Base-by-base conservation (phyloP, 2,797 vertebrate genomes). In the Tenualosa thibaudeaui region DNA sequence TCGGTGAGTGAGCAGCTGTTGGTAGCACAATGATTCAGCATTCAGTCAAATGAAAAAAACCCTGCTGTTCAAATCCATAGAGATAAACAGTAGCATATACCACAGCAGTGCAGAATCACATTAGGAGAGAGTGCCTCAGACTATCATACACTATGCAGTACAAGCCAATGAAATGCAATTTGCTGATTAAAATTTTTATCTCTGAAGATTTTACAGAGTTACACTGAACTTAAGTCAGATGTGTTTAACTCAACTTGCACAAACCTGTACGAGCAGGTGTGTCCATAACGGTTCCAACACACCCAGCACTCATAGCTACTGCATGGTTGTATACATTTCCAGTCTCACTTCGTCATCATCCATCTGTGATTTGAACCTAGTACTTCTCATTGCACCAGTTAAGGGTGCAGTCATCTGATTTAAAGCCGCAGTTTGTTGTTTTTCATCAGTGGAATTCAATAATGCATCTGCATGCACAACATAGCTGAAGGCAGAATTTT, bases 1-100 rank as follows among this genome's bases (percentile, higher is more conserved):
- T 95, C 94, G 93, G 94, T 96, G 92, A 95, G 95, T 96, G 82
- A 84, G 75, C 83, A 85, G 81, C 65, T 17, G 37, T 71, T 71
- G 31, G 10, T 37, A 71, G 31, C 15, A 37, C 65, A 43, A 78
- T 22, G 40, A 78, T 78, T 78, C 71, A 17, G 15, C 37, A 46
- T 19, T 78, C 37, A 78, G 19, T 78, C 46, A 9, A 46, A 22
- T 78, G 3, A 49, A 49, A 15, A 22, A 75, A 68, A 10, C 26
- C 17, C 26, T 10, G n/a, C n/a, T 65, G 26, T 71, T 1, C 12
- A 71, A 71, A 68, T 75, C 13, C 3, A 75, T 17, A 75, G 13
- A 43, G 31, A 71, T 68, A 15, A 71, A 5, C 3, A 71, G 9
- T 68, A 68, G 4, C 62, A 68, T 10, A n/a, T 19, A 53, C 46